Evolutionary conservation across 1,140 invertebrate genomes (phyloP).

Genomic region (Ceratina calcarata): DNA sequence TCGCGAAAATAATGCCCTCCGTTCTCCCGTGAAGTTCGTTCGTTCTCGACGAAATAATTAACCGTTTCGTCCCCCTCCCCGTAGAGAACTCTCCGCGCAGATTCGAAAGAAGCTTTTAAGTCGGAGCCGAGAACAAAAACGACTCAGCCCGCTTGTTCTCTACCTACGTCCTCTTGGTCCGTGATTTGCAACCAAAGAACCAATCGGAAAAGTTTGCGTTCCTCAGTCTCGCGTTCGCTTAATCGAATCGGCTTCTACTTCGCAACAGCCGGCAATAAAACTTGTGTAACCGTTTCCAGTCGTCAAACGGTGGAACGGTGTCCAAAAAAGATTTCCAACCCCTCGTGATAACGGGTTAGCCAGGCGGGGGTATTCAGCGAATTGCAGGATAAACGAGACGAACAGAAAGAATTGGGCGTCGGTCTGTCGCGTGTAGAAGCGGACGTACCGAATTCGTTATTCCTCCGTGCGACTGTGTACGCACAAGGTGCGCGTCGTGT

Average conservation of each 20-base stretch:
- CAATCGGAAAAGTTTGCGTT: background rate
- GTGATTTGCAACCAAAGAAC: slow-evolving; percentile 11
- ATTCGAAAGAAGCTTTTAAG: slow-evolving; percentile 5
- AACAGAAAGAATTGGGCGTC: too few species aligned
- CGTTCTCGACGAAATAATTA: slow-evolving; percentile 33
- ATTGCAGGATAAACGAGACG: too few species aligned
- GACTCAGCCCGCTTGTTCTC: background rate
- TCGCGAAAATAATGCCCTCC: slow-evolving; percentile 4
- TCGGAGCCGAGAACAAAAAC: background rate
- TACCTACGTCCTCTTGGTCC: too few species aligned
- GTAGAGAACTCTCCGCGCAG: background rate
- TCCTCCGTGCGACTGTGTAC: background rate
- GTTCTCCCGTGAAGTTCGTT: background rate
- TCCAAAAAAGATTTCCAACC: too few species aligned
- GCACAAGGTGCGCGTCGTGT: background rate
- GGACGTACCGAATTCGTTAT: background rate
- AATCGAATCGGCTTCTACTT: background rate
- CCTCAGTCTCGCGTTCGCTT: background rate
- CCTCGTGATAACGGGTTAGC: too few species aligned
- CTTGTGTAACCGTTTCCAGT: too few species aligned
- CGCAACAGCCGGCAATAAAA: background rate
- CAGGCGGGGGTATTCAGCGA: too few species aligned
- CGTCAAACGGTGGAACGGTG: too few species aligned
- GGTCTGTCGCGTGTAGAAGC: background rate
- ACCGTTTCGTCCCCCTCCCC: slow-evolving; percentile 24